Percentiles rank a stretch among this genome's conserved stretches.
These are phyloP conservation scores for Percopsis omiscomaycus DNA, from an alignment of 2,797 vertebrate species.

Conservation along the genomic window DNA sequence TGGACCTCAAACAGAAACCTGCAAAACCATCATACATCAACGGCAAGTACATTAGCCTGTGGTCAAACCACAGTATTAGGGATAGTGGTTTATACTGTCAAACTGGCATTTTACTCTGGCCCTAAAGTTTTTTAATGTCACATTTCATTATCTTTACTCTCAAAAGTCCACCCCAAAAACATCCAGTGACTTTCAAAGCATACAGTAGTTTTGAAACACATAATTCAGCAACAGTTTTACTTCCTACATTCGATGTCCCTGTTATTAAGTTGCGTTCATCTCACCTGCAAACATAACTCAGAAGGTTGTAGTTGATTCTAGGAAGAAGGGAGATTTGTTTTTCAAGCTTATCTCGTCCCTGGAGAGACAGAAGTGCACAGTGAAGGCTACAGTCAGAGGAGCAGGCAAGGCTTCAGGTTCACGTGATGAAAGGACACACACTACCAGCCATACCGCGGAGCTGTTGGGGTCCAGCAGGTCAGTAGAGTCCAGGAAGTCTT, in stretches of 20 bases:
- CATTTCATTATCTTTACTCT: too few species aligned
- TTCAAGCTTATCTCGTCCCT: slow-evolving; percentile 85
- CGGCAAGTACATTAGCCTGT: neutral
- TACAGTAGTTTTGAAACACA: too few species aligned
- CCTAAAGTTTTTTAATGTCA: too few species aligned
- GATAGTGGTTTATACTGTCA: too few species aligned
- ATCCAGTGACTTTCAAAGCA: too few species aligned
- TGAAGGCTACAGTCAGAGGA: neutral
- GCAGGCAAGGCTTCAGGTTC: neutral
- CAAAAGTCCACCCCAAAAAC: too few species aligned
- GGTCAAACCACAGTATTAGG: too few species aligned
- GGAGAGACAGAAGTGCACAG: slow-evolving; percentile 18
- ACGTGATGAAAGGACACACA: neutral
- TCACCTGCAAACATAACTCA: slow-evolving; percentile 93
- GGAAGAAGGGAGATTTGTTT: slow-evolving; percentile 88
- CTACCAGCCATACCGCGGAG: slow-evolving; percentile 68
- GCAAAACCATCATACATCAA: neutral
- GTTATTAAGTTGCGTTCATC: slow-evolving; percentile 6
- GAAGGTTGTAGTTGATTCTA: slow-evolving; percentile 89
- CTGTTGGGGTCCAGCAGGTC: slow-evolving; percentile 71
- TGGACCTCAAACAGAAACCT: slow-evolving; percentile 96
- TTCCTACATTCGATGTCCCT: neutral
- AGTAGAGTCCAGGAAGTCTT: slow-evolving; percentile 89
- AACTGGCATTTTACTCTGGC: too few species aligned
- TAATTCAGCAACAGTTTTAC: too few species aligned